A percentile compares a stretch with the other conserved stretches of the same genome.
phyloP scores from a whole-genome alignment of 2,888 invertebrate species.

The Leptarthrus brevirostris region DNA sequence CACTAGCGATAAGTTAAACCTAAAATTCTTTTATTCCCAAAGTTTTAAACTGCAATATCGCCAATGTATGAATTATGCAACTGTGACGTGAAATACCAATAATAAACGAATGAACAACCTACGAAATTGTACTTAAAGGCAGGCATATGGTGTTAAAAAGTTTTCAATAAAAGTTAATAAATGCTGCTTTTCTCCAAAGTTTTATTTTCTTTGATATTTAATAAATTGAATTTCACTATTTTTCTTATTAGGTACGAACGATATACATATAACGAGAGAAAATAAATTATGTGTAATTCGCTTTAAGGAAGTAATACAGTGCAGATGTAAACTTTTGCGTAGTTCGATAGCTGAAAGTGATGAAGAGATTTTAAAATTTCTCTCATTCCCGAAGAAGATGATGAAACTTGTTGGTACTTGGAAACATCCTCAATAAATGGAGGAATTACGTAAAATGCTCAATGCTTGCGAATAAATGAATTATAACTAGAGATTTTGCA shows the following conservation, averaged over 20 bases:
- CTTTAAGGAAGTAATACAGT: not conserved
- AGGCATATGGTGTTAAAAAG: not conserved
- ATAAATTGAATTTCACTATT: slow-evolving; percentile 79
- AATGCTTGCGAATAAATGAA: not conserved
- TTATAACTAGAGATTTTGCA: no score
- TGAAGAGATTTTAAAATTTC: slow-evolving; percentile 44
- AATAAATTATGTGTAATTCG: not conserved
- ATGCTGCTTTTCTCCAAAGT: slow-evolving; percentile 68
- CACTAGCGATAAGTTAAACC: no score
- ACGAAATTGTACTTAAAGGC: not conserved
- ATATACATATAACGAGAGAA: not conserved
- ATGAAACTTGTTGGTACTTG: slow-evolving; percentile 46
- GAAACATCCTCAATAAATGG: not conserved
- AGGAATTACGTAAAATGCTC: not conserved
- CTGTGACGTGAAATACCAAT: slow-evolving; percentile 11
- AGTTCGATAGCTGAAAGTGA: not conserved
- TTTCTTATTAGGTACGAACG: no score
- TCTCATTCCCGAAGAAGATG: slow-evolving; percentile 51
- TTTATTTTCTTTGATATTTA: slow-evolving; percentile 75
- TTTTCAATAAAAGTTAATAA: not conserved
- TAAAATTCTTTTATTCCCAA: no score
- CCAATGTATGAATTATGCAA: not conserved
- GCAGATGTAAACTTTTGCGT: not conserved
- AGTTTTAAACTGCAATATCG: no score
- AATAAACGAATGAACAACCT: slow-evolving; percentile 7